phyloP scores from a whole-genome alignment of 2,888 invertebrate genomes.

The Tinea trinotella region DNA sequence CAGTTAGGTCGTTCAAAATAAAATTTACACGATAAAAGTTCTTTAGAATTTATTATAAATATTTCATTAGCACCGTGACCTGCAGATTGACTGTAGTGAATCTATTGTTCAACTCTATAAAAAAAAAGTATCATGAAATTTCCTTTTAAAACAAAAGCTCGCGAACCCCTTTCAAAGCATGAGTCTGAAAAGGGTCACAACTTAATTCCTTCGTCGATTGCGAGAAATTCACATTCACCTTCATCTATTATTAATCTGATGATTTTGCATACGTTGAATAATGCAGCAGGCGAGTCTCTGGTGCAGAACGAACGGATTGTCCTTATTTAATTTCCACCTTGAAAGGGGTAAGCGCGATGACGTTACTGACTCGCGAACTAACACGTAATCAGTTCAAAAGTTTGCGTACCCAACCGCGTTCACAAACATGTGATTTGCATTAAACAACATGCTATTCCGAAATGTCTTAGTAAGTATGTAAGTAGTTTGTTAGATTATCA shows the following conservation, averaged over 20 bases:
- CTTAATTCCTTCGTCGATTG: slow-evolving; percentile 42
- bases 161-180: slow-evolving; percentile 35
- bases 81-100: neutral
- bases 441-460: no score
- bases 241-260: slow-evolving; percentile 56
- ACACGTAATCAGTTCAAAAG: slow-evolving; percentile 32
- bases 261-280: slow-evolving; percentile 60
- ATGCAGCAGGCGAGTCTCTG: slow-evolving; percentile 44
- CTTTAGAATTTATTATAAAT: neutral
- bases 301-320: slow-evolving; percentile 52
- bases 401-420: neutral
- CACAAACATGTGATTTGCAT: slow-evolving; percentile 6
- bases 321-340: slow-evolving; percentile 52
- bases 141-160: slow-evolving; percentile 38
- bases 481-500: no score
- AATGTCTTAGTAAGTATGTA: no score
- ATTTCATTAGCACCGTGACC: neutral
- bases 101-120: neutral
- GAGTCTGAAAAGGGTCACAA: slow-evolving; percentile 40
- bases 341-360: slow-evolving; percentile 32
- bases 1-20: neutral
- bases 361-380: slow-evolving; percentile 30
- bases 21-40: neutral
- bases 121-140: slow-evolving; percentile 19
- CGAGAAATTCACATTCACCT: slow-evolving; percentile 47